A percentile compares a stretch with the other conserved stretches of the same genome.
phyloP scores from a whole-genome alignment of 2,113 vertebrate species.

The Microcebus tavaratra region DNA sequence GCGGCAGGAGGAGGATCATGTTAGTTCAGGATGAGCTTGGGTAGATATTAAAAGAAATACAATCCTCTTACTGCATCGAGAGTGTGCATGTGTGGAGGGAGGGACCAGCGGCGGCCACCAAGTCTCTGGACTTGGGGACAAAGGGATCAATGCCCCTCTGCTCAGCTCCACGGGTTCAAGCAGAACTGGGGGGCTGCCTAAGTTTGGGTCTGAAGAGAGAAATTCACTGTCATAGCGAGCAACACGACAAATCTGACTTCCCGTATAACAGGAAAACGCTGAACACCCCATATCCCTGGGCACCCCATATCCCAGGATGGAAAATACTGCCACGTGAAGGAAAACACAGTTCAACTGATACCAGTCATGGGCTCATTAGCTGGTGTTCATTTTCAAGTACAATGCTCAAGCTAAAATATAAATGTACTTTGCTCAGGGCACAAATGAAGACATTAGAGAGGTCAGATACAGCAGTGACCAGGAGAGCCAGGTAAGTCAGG shows the following conservation, averaged over 20 bases:
- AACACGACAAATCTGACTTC: conserved; percentile 5
- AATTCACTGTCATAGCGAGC: not conserved
- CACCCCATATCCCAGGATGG: not conserved
- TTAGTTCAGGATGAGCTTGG: conserved; percentile 73
- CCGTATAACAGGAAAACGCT: not conserved
- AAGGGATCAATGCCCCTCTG: not conserved
- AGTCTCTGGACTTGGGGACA: conserved; percentile 10
- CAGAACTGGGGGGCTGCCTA: not conserved
- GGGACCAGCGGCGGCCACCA: not conserved
- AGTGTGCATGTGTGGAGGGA: conserved; percentile 45
- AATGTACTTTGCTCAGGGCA: not conserved
- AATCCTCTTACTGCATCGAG: conserved; percentile 89
- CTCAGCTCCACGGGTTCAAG: not conserved
- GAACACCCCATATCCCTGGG: not conserved
- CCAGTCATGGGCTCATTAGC: not conserved
- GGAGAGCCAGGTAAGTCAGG: not conserved
- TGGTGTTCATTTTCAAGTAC: not conserved
- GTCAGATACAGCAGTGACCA: not conserved
- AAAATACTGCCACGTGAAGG: not conserved
- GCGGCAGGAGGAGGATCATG: conserved; percentile 7
- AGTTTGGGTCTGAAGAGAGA: not conserved
- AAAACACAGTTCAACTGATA: not conserved
- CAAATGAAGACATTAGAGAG: not conserved
- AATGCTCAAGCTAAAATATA: not conserved
- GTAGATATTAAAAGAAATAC: conserved; percentile 89